These are phyloP conservation scores for Daubentonia madagascariensis DNA, from an alignment of 2,113 vertebrate species.

Conservation along the genomic window DNA sequence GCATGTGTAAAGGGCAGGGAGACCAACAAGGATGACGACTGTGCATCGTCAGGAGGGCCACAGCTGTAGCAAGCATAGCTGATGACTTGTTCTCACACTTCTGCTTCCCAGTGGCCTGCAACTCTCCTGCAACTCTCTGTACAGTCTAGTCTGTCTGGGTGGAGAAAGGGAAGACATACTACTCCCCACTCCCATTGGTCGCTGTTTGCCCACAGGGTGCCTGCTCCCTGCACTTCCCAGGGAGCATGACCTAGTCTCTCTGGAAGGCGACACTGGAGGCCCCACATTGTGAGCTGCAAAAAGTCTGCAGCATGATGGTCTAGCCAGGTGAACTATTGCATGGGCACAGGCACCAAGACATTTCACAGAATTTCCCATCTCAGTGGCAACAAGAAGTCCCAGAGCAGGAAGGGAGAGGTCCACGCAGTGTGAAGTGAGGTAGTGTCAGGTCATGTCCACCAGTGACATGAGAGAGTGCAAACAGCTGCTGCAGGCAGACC, in stretches of 20 bases:
- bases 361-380: not conserved
- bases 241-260: not conserved
- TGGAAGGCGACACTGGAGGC: conserved; percentile 12
- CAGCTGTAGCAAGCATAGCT: no score
- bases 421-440: not conserved
- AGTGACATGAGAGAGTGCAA: not conserved
- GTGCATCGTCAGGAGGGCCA: not conserved
- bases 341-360: not conserved
- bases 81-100: not conserved
- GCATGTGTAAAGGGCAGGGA: not conserved
- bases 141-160: not conserved
- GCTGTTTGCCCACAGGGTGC: not conserved
- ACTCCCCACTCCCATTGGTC: not conserved
- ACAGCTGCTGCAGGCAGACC: not conserved
- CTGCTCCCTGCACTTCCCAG: not conserved
- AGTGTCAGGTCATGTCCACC: no score
- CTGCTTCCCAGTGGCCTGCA: not conserved
- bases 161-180: not conserved
- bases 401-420: not conserved
- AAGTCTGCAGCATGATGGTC: not conserved
- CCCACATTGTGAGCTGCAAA: not conserved
- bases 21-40: not conserved
- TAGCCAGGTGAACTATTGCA: not conserved
- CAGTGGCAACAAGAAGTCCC: not conserved
- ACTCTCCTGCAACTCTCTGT: not conserved